Evolutionary conservation across 2,797 vertebrate species (phyloP), one percentile per base, ranked within the genome.

Genomic region (Vespertilio murinus): DNA sequence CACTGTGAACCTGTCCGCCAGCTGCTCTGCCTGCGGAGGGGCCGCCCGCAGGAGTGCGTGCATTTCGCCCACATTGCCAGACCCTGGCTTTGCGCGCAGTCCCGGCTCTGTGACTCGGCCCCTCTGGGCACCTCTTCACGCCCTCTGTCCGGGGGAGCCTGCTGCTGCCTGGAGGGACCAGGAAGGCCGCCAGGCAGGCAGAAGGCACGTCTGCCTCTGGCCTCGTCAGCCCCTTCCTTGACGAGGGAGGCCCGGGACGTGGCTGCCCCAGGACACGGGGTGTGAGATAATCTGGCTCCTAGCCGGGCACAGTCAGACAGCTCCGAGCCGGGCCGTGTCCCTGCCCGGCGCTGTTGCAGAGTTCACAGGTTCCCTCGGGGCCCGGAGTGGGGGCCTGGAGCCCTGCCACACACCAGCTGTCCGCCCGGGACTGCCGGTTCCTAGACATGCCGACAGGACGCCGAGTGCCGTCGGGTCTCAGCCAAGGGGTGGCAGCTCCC

Each of bases 301-400:
- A 22, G 61, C 30, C 35, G 61, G 65, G 65, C 25, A 45, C 14
- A 1, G 23, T 80, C 40, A 61, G 16, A 22, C 38, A 78, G 30
- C 77, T 28, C 61, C 28, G 22, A 38, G 69, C 35, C 2, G 64
- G 77, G n/a, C 78, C 59, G 28, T 42, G 2, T 30, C 17, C 10
- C 56, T 90, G 89, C 56, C 84, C 75, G 54, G 71, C 22, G 78
- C 30, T n/a, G 59, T 52, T 13, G 47, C 86, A 92, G 65, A 86
- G 80, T n/a, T 23, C 83, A 74, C 83, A 94, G 80, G n/a, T 47
- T 71, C 94, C 70, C 56, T 71, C 38, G 40, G 81, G 73, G 84
- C 56, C 54, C 78, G 90, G 52, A 79, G n/a, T n/a, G n/a, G 64
- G 42, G 67, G 70, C 38, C 83, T 71, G 75, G 61, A 73, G 30